Percentiles rank a stretch among this genome's conserved stretches.
These are phyloP conservation scores for Pygoscelis antarcticus DNA, from an alignment of 2,113 vertebrate genomes.

Conservation along the genomic window DNA sequence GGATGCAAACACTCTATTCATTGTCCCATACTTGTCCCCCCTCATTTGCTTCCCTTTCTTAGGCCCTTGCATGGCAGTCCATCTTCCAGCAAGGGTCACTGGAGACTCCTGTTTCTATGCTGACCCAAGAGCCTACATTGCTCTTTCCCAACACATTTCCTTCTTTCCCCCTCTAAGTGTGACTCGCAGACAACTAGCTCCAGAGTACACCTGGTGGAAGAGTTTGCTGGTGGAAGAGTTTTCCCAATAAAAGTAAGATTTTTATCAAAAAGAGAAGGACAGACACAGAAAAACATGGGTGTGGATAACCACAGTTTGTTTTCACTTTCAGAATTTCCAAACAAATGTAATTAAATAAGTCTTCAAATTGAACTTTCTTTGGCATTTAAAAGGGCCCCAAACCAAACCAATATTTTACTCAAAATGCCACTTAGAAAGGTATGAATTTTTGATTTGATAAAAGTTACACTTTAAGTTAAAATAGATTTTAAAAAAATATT, in stretches of 20 bases:
- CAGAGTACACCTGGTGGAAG: neutral
- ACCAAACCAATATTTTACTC: neutral
- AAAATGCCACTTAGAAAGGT: neutral
- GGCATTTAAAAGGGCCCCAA: neutral
- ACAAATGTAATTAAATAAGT: neutral
- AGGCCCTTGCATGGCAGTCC: neutral
- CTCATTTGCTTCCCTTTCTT: neutral
- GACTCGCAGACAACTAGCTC: neutral
- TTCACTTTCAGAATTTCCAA: neutral
- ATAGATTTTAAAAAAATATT: neutral
- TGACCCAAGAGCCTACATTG: neutral
- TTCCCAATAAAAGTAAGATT: neutral
- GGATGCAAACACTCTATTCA: neutral
- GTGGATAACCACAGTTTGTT: neutral
- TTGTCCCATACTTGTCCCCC: neutral
- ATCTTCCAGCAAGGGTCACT: neutral
- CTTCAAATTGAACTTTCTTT: neutral
- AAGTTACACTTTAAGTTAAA: neutral
- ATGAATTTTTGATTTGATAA: neutral
- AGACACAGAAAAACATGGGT: neutral
- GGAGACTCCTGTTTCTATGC: neutral
- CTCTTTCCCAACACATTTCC: neutral
- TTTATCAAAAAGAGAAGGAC: neutral
- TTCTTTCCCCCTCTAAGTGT: neutral
- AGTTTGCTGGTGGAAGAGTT: neutral